Evolutionary conservation across 2,888 invertebrate genomes (phyloP), one percentile per base, ranked within the genome.

Genomic region (Furcula furcula): DNA sequence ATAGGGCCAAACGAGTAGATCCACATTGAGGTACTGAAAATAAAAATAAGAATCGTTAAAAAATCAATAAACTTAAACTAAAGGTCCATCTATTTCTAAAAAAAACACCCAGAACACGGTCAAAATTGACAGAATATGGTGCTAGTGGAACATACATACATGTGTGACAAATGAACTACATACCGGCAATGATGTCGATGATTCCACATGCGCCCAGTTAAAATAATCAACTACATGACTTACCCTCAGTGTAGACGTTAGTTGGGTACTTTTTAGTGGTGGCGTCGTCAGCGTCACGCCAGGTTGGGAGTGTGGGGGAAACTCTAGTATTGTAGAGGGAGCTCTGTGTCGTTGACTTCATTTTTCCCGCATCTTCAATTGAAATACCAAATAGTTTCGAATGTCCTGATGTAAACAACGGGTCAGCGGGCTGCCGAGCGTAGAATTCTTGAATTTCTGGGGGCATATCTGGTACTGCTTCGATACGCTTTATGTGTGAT

Each of bases 311-410:
- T 2, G 92, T 92, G n/a, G 92, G 92, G 6, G 92, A 92, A 1
- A 92, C 92, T 51, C 89, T 79, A 1, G 90, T 89, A 41, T 86
- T 84, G 48, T 89, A 89, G 1, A 81, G 34, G 10, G 88, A 83
- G 36, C 81, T 85, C 55, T 85, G 90, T 5, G 90, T 90, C 0
- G 90, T 90, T 7, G 89, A 75, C 44, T 72, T 75, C 70, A 84
- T 85, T 34, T 87, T 86, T 45, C 87, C 90, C 36, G 91, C 91
- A 40, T 92, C 91, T 58, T 92, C 92, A 28, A 92, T 90, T 32
- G 91, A 91, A 40, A 92, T 83, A 34, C 91, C 92, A 49, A 92
- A 92, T 40, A 90, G 80, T 43, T 92, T 92, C 36, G 92, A 92
- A 69, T 92, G 92, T 22, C 91, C 91, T 23, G 92, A 91, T 3